Base-by-base conservation (phyloP, 92 coral and sea anemone species). In the Palythoa grandiflora region DNA sequence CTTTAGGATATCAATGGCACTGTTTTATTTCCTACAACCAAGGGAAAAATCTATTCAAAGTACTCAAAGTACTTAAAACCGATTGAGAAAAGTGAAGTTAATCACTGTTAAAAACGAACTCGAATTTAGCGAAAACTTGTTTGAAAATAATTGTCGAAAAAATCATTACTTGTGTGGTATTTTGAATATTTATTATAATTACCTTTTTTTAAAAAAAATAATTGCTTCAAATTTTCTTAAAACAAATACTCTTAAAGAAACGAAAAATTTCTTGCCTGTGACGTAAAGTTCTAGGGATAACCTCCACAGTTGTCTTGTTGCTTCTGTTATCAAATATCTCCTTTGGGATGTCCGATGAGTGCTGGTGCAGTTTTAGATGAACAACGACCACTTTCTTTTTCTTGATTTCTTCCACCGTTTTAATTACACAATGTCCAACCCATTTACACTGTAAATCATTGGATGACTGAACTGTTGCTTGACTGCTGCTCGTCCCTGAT, bases 221-320 rank as follows among this genome's bases (percentile, higher is more conserved):
- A 7, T 44, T 44, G 48, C 48, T 44, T 44, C 48, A 44, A 44
- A 4, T 44, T 44, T 44, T 44, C 48, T 7, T 17, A 6, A 3
- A 9, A 57, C 13, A 57, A 57, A 57, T 13, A 57, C 65, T 13
- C 17, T 57, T 3, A 57, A 13, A 16, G 3, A 13, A 57, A 4
- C 1, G 9, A 17, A 57, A 57, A 57, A 13, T 7, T 38, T 28
- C 9, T 70, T 57, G 90, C 98, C 98, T 93, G 73, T 91, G 92
- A 59, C 96, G 98, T 39, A 93, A 86, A 14, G 93, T 88, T 60
- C 90, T 79, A 21, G 87, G 83, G 38, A 95, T 93, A 65, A 95
- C 57, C 38, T 95, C 90, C 74, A 95, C 8, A 15, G 90, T 91
- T 38, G 94, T 73, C 38, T 60, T 70, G 74, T 35, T 77, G 19